A percentile compares a stretch with the other conserved stretches of the same genome.
phyloP scores from a whole-genome alignment of 2,797 vertebrate genomes.

The Platalea minor region DNA sequence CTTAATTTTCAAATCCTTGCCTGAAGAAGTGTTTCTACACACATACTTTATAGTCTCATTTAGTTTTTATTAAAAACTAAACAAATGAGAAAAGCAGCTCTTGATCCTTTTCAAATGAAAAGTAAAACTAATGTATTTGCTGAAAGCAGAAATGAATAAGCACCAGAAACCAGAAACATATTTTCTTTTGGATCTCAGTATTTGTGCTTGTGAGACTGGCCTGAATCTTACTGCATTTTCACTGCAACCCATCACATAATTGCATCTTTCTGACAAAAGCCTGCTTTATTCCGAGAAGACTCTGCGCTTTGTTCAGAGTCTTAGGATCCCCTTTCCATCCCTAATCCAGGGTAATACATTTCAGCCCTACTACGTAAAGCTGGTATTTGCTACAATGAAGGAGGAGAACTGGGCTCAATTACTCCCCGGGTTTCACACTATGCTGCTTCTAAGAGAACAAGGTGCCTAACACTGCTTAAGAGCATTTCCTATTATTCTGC shows the following conservation, averaged over 20 bases:
- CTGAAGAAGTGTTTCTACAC: background rate
- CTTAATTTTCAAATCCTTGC: background rate
- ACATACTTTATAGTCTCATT: background rate
- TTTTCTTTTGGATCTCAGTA: background rate
- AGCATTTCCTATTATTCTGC: background rate
- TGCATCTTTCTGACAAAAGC: conserved; percentile 1
- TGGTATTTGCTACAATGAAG: background rate
- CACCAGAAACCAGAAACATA: background rate
- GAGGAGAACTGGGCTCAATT: background rate
- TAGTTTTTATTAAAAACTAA: background rate
- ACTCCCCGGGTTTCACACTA: background rate
- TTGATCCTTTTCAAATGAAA: background rate
- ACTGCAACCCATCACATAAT: background rate
- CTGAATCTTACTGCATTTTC: background rate
- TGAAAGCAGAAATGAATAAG: background rate
- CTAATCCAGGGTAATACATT: background rate
- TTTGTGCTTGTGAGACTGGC: background rate
- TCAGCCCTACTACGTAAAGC: background rate
- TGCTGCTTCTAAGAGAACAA: background rate
- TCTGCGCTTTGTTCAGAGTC: background rate
- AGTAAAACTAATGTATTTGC: background rate
- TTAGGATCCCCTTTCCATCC: background rate
- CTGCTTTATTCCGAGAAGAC: background rate
- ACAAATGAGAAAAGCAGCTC: background rate
- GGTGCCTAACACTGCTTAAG: background rate